These are phyloP conservation scores for Darevskia nairensis DNA, from an alignment of 2,797 vertebrate genomes.

Conservation along the genomic window DNA sequence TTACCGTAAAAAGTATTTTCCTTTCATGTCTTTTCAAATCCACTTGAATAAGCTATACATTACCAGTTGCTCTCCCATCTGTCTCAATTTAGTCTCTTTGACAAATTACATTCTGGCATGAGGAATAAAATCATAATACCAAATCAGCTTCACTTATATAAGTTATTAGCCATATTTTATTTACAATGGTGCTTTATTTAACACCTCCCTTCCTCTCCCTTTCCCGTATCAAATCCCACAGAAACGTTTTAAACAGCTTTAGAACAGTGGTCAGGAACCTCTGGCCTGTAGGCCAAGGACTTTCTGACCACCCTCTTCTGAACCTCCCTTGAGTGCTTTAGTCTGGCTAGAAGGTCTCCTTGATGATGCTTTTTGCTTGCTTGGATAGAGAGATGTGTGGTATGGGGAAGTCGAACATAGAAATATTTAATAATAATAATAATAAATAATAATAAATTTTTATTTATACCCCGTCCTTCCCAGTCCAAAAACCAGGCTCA, in stretches of 20 bases:
- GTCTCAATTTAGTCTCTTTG: conserved; percentile 61
- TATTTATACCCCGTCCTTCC: too few relatives aligned
- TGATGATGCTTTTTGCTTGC: too few relatives aligned
- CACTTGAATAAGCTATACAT: conserved; percentile 63
- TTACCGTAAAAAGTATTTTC: conserved; percentile 24
- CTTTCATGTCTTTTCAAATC: conserved; percentile 68
- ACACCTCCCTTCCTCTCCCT: neutral
- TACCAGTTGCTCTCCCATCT: conserved; percentile 63
- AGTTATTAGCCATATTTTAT: conserved; percentile 55
- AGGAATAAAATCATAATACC: conserved; percentile 59
- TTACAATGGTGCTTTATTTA: conserved; percentile 49
- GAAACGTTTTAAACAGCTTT: conserved; percentile 35
- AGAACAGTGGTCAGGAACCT: neutral
- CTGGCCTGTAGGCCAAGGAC: too few relatives aligned
- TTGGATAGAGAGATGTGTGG: too few relatives aligned
- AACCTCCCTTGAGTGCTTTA: too few relatives aligned
- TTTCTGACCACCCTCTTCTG: too few relatives aligned
- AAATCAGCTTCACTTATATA: conserved; percentile 45
- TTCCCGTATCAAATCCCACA: neutral
- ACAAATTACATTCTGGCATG: conserved; percentile 64
- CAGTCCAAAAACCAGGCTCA: too few relatives aligned
- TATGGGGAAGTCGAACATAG: too few relatives aligned
- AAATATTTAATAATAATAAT: too few relatives aligned
- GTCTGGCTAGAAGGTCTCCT: too few relatives aligned
- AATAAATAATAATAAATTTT: too few relatives aligned